Evolutionary conservation across 2,888 invertebrate species (phyloP), one percentile per base, ranked within the genome.

Genomic region (Phengaris arion): DNA sequence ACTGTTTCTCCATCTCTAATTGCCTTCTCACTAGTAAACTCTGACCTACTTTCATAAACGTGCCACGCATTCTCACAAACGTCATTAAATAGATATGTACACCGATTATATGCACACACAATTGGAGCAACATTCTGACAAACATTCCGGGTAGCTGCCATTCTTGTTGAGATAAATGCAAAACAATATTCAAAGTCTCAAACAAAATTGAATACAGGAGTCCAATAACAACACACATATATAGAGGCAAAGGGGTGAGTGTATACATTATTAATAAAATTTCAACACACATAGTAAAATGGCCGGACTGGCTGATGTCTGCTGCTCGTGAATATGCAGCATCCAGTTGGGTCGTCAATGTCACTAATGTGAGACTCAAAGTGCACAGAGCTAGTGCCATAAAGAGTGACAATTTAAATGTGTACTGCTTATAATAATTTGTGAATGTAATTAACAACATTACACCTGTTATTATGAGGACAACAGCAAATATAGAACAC

Each of bases 41-140:
- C 87, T 99, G 98, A 1, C 99, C 98, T 74, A 97, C 98, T 94
- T 98, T 98, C 96, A 98, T 98, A 89, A 99, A 99, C 6, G 98
- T 99, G 81, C 98, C 98, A 75, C 98, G 95, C 96, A 98, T 97
- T 81, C 98, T 95, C 15, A 98, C 98, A 88, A 97, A 96, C 75
- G 97, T 97, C 97, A 99, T 98, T 81, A 99, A 95, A 85, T 98
- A 96, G 84, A 99, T 97, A 91, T 99, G 98, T 79, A 98, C 94
- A 77, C 99, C 98, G 79, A 99, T 97, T 77, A 98, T 91, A 90
- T 99, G 99, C 79, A 98, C 97, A 88, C 98, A 97, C 74, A 98
- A 85, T 85, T 99, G 99, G 80, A 98, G 95, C 79, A 98, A 92
- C 78, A 97, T 93, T 83, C 97, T 94, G 54, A 97, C 95, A 79